phyloP scores from a whole-genome alignment of 1,140 invertebrate species.

The Stegodyphus dumicola region DNA sequence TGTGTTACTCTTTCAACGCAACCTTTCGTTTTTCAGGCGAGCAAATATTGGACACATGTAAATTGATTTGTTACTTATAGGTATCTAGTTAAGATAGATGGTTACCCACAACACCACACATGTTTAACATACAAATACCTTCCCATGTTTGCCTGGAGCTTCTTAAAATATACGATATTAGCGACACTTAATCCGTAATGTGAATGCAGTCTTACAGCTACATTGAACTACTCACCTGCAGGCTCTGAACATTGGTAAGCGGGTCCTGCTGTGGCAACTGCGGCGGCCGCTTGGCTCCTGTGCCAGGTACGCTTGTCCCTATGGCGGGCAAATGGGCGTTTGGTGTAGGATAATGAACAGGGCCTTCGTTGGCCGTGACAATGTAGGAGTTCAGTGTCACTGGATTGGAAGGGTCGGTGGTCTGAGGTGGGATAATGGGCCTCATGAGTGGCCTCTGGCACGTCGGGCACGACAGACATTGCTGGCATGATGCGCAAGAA shows the following conservation, averaged over 20 bases:
- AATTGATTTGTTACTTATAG: too few species aligned
- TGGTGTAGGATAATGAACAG: background rate
- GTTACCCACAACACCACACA: too few species aligned
- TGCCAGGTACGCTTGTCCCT: background rate
- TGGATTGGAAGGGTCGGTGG: background rate
- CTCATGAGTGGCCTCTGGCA: conserved; percentile 31
- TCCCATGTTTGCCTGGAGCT: too few species aligned
- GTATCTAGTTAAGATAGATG: too few species aligned
- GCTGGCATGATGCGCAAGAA: conserved; percentile 33
- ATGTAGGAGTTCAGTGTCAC: conserved; percentile 30
- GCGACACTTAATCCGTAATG: too few species aligned
- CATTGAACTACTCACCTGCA: conserved; percentile 8
- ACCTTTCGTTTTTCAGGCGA: too few species aligned
- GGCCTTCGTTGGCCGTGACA: conserved; percentile 17
- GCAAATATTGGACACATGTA: too few species aligned
- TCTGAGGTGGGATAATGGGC: background rate
- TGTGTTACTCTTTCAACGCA: too few species aligned
- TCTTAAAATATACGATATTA: too few species aligned
- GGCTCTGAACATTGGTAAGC: conserved; percentile 25
- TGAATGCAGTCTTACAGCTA: too few species aligned
- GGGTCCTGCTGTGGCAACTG: conserved; percentile 8
- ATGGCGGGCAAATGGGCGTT: background rate
- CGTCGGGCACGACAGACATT: conserved; percentile 45
- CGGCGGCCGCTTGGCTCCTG: conserved; percentile 21
- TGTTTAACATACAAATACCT: too few species aligned